Conservation (phyloP, 1,140 invertebrate species). For the Teleogryllus occipitalis region DNA sequence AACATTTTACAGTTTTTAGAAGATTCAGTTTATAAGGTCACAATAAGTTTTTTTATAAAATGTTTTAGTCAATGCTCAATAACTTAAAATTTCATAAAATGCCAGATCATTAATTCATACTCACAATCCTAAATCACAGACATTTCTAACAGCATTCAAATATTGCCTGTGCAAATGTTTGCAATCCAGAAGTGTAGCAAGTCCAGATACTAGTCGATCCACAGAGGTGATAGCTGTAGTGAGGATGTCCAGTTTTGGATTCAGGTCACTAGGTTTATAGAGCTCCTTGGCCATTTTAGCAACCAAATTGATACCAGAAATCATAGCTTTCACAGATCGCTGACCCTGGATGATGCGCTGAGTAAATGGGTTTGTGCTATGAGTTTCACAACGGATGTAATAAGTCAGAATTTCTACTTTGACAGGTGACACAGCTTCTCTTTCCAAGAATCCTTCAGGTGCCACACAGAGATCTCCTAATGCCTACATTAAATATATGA, state of each 20-base stretch:
- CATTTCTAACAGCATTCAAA: slow-evolving; percentile 58
- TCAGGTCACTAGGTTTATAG: slow-evolving; percentile 51
- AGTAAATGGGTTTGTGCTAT: slow-evolving; percentile 68
- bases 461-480: slow-evolving; percentile 69
- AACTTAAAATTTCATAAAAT: neutral
- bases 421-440: slow-evolving; percentile 31
- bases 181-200: slow-evolving; percentile 69
- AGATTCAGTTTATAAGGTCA: too few relatives aligned
- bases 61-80: too few relatives aligned
- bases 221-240: slow-evolving; percentile 60
- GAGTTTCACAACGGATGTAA: slow-evolving; percentile 73
- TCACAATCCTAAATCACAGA: slow-evolving; percentile 72
- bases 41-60: too few relatives aligned
- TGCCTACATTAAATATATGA: slow-evolving; percentile 37
- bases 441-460: slow-evolving; percentile 46
- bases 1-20: too few relatives aligned
- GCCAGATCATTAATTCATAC: slow-evolving; percentile 26
- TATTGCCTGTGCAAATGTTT: slow-evolving; percentile 71
- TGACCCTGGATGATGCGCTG: slow-evolving; percentile 62
- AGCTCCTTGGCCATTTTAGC: slow-evolving; percentile 51
- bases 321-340: slow-evolving; percentile 58
- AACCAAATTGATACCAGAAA: slow-evolving; percentile 51
- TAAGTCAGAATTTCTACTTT: slow-evolving; percentile 60
- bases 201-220: slow-evolving; percentile 45
- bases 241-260: slow-evolving; percentile 60